Evolutionary conservation across 2,797 vertebrate species (phyloP).

Genomic region (Rhodeus uyekii): DNA sequence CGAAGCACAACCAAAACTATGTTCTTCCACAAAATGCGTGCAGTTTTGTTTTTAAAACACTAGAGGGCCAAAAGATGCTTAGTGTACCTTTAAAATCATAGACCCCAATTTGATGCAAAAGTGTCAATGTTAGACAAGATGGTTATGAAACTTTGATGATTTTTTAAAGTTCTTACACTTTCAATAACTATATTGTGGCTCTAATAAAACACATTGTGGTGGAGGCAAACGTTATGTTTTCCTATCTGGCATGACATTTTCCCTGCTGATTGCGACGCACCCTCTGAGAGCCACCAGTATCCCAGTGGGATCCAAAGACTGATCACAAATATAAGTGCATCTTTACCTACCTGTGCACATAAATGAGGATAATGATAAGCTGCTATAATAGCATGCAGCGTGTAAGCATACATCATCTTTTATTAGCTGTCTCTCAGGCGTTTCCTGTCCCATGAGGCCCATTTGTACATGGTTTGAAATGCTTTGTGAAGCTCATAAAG

Average conservation of each 20-base stretch:
- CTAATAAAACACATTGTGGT: not conserved
- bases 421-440: not conserved
- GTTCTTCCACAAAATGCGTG: no score
- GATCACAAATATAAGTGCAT: not conserved
- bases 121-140: not conserved
- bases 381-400: not conserved
- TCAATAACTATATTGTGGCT: not conserved
- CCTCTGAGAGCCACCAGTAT: not conserved
- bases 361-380: not conserved
- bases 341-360: not conserved
- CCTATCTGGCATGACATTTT: not conserved
- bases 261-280: not conserved
- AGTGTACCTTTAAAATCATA: not conserved
- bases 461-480: not conserved
- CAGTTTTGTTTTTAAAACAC: no score
- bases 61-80: no score
- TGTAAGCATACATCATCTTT: constrained; percentile 13
- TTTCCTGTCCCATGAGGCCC: not conserved
- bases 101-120: not conserved
- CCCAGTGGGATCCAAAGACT: not conserved
- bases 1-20: no score
- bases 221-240: not conserved
- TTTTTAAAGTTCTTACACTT: not conserved
- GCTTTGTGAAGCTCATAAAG: constrained; percentile 20
- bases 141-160: not conserved